Conservation (phyloP, 2,113 vertebrate species). For the Callionymus lyra region DNA sequence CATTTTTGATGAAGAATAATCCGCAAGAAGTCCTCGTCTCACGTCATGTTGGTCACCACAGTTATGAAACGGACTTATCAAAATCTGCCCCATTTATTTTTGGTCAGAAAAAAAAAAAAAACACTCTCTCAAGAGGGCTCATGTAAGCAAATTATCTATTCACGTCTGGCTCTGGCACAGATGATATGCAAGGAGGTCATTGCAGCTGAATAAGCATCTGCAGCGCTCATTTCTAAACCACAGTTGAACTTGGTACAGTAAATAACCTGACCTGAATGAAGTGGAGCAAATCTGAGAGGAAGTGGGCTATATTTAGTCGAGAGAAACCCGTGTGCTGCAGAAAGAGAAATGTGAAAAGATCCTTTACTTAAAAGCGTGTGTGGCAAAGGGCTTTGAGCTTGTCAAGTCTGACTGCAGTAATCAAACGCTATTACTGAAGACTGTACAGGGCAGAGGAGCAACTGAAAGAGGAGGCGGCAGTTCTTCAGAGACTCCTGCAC, state of each 20-base stretch:
- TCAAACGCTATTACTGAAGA: slow-evolving; percentile 55
- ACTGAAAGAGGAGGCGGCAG: slow-evolving; percentile 44
- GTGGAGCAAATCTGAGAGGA: slow-evolving; percentile 45
- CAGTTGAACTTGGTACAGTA: slow-evolving; percentile 54
- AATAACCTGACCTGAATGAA: slow-evolving; percentile 62
- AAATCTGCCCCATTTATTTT: background rate
- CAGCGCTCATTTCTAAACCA: slow-evolving; percentile 34
- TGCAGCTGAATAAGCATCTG: slow-evolving; percentile 45
- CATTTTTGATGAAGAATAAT: background rate
- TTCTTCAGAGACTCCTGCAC: slow-evolving; percentile 32
- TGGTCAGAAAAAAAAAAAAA: slow-evolving; percentile 3
- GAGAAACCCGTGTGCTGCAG: slow-evolving; percentile 33
- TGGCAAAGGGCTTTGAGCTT: slow-evolving; percentile 41
- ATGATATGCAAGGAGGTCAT: slow-evolving; percentile 37
- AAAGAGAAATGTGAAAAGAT: slow-evolving; percentile 47
- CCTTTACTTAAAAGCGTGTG: slow-evolving; percentile 40
- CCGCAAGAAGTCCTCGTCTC: too few species aligned
- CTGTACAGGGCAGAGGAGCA: slow-evolving; percentile 30
- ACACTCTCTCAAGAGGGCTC: slow-evolving; percentile 2
- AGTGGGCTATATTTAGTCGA: slow-evolving; percentile 49
- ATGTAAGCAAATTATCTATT: slow-evolving; percentile 18
- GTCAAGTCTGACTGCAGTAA: slow-evolving; percentile 58
- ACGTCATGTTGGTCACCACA: too few species aligned
- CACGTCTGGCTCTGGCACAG: slow-evolving; percentile 22
- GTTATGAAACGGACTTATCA: background rate